Evolutionary conservation across 2,888 invertebrate species (phyloP).

Genomic region (Cremastobaeus sp.): DNA sequence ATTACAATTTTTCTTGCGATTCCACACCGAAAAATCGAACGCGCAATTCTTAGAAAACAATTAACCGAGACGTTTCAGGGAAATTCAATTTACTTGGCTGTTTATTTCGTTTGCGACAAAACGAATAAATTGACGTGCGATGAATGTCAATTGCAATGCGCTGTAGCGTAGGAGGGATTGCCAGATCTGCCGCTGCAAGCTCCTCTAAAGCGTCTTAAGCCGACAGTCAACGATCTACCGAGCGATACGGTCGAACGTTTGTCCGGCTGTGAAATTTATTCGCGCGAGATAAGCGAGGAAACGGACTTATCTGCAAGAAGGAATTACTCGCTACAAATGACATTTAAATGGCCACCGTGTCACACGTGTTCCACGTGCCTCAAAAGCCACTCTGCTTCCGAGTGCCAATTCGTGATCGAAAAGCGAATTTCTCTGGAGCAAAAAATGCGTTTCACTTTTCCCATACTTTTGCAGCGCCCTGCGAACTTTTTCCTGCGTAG

Average conservation of each 20-base stretch:
- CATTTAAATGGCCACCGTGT: conserved; percentile 53
- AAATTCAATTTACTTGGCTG: conserved; percentile 38
- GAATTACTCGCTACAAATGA: conserved; percentile 61
- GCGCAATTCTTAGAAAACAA: conserved; percentile 13
- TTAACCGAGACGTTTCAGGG: conserved; percentile 14
- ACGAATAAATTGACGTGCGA: conserved; percentile 53
- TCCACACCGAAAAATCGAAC: conserved; percentile 2
- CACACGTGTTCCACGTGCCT: conserved; percentile 52
- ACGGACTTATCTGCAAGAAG: conserved; percentile 56
- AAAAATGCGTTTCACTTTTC: conserved; percentile 31
- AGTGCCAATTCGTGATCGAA: conserved; percentile 35
- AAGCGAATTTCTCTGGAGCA: conserved; percentile 1
- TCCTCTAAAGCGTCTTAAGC: conserved; percentile 62
- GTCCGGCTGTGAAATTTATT: conserved; percentile 59
- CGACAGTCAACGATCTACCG: conserved; percentile 57
- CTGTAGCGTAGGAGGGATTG: conserved; percentile 32
- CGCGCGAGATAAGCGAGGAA: conserved; percentile 52
- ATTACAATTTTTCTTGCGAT: conserved; percentile 8
- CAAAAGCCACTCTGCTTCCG: conserved; percentile 44
- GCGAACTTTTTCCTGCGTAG: not conserved
- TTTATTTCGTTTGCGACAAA: conserved; percentile 39
- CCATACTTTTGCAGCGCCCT: conserved; percentile 5
- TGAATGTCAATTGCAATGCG: conserved; percentile 53
- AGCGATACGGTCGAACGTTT: conserved; percentile 60
- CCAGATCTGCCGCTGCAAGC: conserved; percentile 51